Evolutionary conservation across 2,888 invertebrate genomes (phyloP).

Genomic region (Cheilosia grossa): DNA sequence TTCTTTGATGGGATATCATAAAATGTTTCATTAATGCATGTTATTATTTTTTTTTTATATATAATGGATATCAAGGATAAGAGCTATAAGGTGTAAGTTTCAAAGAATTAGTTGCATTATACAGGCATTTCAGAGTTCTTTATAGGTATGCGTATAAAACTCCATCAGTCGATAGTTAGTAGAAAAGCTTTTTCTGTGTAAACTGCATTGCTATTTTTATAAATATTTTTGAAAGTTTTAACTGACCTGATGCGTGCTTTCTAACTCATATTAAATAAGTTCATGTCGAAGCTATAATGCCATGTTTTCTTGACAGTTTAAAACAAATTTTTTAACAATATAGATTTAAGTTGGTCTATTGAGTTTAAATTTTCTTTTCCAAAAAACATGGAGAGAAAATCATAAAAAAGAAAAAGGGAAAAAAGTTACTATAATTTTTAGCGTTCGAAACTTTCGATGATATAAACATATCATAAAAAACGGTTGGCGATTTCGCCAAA

Average conservation of each 20-base stretch:
- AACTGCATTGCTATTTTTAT: slow-evolving; percentile 43
- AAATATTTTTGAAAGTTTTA: background rate
- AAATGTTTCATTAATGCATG: background rate
- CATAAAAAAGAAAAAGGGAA: too few species aligned
- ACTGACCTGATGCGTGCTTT: slow-evolving; percentile 18
- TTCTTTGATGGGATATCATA: slow-evolving; percentile 8
- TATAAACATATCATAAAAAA: background rate
- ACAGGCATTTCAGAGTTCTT: background rate
- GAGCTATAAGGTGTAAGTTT: slow-evolving; percentile 43
- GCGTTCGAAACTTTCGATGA: background rate
- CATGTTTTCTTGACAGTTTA: background rate
- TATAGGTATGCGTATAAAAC: background rate
- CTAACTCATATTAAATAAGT: background rate
- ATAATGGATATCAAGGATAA: slow-evolving; percentile 23
- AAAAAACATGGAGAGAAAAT: background rate
- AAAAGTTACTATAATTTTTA: background rate
- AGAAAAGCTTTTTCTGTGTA: slow-evolving; percentile 29
- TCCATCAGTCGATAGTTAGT: background rate
- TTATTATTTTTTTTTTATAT: background rate
- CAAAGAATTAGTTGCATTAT: slow-evolving; percentile 8
- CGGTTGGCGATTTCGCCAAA: background rate
- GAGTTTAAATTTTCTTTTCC: background rate
- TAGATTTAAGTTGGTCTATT: slow-evolving; percentile 2
- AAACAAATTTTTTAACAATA: background rate
- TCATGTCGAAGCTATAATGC: background rate